A percentile compares a stretch with the other conserved stretches of the same genome.
Conservation (phyloP, 2,113 vertebrate genomes). For the Meles meles region DNA sequence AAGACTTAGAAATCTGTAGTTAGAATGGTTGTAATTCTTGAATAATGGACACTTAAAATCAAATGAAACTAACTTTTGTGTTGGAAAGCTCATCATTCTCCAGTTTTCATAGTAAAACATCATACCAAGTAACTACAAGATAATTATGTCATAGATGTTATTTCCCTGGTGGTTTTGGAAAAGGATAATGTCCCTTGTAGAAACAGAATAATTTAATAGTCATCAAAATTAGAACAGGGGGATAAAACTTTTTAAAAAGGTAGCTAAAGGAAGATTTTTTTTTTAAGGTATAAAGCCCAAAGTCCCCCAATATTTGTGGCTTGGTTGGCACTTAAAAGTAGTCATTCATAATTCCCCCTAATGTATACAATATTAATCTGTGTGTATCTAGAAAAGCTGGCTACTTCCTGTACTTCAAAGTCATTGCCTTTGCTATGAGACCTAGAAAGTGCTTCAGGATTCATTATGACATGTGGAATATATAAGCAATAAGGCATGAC, state of each 20-base stretch:
- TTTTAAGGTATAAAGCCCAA: conserved; percentile 55
- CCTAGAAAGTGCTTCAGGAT: conserved; percentile 84
- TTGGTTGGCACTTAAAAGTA: conserved; percentile 78
- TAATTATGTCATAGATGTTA: background rate
- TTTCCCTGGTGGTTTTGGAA: background rate
- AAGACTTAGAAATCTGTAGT: conserved; percentile 35
- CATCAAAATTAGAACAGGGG: conserved; percentile 40
- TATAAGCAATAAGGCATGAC: conserved; percentile 87
- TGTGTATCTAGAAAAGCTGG: conserved; percentile 83
- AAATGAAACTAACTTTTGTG: conserved; percentile 40
- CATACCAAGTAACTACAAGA: background rate
- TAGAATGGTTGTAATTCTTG: background rate
- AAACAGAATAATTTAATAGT: conserved; percentile 64
- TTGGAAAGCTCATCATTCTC: conserved; percentile 16
- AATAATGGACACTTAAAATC: conserved; percentile 32
- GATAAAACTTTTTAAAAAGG: background rate
- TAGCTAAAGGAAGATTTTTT: conserved; percentile 18
- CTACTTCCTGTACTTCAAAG: conserved; percentile 84
- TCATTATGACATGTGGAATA: conserved; percentile 86
- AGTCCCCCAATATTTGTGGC: conserved; percentile 71
- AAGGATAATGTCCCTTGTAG: conserved; percentile 16
- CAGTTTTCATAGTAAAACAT: conserved; percentile 24
- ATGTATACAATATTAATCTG: conserved; percentile 83
- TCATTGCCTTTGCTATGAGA: conserved; percentile 79
- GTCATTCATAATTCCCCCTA: conserved; percentile 83